Conservation (phyloP, 1,140 invertebrate genomes). For the Pemphigus obesinymphae region DNA sequence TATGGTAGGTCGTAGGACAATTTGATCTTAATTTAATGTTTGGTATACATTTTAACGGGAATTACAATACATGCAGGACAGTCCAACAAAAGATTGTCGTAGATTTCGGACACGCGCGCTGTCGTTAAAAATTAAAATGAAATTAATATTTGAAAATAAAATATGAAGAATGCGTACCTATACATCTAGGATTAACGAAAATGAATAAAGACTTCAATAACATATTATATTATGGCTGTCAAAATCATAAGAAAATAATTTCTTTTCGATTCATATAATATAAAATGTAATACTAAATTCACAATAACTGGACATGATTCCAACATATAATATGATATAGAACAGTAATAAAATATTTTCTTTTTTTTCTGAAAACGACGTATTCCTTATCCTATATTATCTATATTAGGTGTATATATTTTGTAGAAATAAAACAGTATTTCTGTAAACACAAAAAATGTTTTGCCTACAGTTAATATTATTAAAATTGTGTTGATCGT, state of each 20-base stretch:
- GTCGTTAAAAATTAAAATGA: neutral
- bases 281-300: too few relatives aligned
- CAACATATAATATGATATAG: constrained; percentile 9
- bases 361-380: neutral
- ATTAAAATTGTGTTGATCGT: too few relatives aligned
- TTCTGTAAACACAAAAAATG: too few relatives aligned
- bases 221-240: neutral
- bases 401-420: too few relatives aligned
- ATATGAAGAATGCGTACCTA: neutral
- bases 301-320: neutral
- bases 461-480: too few relatives aligned
- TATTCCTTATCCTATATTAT: neutral
- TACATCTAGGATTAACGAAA: neutral
- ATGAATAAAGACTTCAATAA: neutral
- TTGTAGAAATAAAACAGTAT: too few relatives aligned
- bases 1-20: too few relatives aligned
- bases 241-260: neutral
- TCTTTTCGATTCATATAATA: neutral
- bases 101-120: neutral
- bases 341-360: neutral
- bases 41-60: neutral
- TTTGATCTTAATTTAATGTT: neutral
- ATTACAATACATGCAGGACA: neutral
- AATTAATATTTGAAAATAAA: neutral
- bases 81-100: neutral